Conservation (phyloP, 2,888 invertebrate species). For the Drosophila demipolita region DNA sequence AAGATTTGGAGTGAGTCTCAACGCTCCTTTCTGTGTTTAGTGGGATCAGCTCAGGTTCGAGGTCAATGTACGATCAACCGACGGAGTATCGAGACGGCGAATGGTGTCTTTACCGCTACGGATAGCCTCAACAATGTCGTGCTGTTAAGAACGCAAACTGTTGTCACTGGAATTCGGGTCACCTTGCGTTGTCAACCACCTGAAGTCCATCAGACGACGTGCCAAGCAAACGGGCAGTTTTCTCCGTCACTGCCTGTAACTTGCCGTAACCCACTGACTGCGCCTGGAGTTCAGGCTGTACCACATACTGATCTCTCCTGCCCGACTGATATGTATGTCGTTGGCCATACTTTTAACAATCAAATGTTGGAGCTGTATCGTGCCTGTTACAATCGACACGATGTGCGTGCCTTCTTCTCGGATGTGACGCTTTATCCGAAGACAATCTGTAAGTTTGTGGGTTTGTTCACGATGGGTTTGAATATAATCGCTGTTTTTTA, state of each 20-base stretch:
- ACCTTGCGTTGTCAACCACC: no score
- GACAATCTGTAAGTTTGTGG: conserved; percentile 2
- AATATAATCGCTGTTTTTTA: neutral
- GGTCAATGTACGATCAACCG: conserved; percentile 2
- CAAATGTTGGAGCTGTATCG: conserved; percentile 35
- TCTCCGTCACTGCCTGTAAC: conserved; percentile 4
- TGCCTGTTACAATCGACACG: conserved; percentile 14
- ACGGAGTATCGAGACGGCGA: conserved; percentile 31
- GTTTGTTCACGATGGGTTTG: neutral
- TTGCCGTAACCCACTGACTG: neutral
- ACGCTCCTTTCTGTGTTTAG: neutral
- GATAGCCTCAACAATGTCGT: conserved; percentile 7
- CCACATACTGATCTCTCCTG: conserved; percentile 23
- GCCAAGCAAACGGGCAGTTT: neutral
- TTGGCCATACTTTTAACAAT: conserved; percentile 35
- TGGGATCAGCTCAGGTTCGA: neutral
- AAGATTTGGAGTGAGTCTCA: neutral
- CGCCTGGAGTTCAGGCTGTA: neutral
- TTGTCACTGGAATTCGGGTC: conserved; percentile 7
- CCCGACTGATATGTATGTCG: conserved; percentile 32
- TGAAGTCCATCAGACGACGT: no score
- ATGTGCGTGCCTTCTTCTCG: neutral
- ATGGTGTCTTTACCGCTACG: conserved; percentile 39
- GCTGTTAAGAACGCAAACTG: conserved; percentile 17
- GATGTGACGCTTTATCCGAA: conserved; percentile 14